These are phyloP conservation scores for Heterotis niloticus DNA, from an alignment of 2,113 vertebrate species.

Conservation along the genomic window DNA sequence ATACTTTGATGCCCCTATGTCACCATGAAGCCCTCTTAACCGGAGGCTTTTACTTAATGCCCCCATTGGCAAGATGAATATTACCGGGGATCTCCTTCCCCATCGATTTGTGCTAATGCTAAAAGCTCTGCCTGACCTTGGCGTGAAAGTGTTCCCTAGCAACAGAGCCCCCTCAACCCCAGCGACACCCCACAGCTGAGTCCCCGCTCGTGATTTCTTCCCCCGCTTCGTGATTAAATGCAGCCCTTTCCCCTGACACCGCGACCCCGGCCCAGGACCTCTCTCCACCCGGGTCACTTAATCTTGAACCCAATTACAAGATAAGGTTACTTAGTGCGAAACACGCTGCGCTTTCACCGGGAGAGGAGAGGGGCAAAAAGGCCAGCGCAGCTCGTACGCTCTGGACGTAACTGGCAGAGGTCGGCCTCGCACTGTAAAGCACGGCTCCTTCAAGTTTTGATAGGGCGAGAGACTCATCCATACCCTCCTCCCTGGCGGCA, in stretches of 20 bases:
- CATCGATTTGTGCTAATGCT: constrained; percentile 62
- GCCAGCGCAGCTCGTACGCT: constrained; percentile 63
- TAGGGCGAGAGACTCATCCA: constrained; percentile 53
- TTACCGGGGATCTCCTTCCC: constrained; percentile 52
- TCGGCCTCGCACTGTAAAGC: constrained; percentile 61
- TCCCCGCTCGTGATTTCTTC: constrained; percentile 59
- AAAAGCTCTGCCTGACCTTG: constrained; percentile 66
- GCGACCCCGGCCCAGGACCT: constrained; percentile 65
- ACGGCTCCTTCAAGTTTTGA: constrained; percentile 64
- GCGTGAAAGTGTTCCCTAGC: constrained; percentile 62
- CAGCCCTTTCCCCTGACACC: constrained; percentile 59
- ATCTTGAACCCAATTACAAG: constrained; percentile 81
- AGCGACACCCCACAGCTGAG: constrained; percentile 49
- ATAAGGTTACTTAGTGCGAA: constrained; percentile 75
- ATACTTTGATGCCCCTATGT: constrained; percentile 33
- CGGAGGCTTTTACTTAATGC: constrained; percentile 48
- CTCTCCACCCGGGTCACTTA: constrained; percentile 66
- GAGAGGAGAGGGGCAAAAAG: constrained; percentile 54
- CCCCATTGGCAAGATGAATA: constrained; percentile 65
- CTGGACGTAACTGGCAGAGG: constrained; percentile 68
- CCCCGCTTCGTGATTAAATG: constrained; percentile 67
- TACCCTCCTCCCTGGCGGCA: too few relatives aligned
- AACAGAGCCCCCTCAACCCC: constrained; percentile 43
- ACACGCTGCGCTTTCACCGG: constrained; percentile 56
- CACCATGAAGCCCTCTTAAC: constrained; percentile 25